A percentile compares a stretch with the other conserved stretches of the same genome.
phyloP scores from a whole-genome alignment of 1,140 invertebrate genomes.

The Zaprionus ghesquierei region DNA sequence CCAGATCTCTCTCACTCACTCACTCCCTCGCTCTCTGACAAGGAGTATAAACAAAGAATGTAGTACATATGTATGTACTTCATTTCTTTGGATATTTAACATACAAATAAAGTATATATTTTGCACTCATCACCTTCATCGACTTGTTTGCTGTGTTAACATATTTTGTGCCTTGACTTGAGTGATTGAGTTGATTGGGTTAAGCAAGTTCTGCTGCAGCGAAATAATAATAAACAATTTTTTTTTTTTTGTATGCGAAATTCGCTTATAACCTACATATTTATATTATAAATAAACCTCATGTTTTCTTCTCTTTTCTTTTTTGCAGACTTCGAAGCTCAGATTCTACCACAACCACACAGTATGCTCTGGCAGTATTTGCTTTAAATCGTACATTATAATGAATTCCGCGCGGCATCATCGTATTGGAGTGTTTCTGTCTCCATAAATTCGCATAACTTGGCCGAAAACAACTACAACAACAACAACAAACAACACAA shows the following conservation, averaged over 20 bases:
- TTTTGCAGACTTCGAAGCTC: constrained; percentile 45
- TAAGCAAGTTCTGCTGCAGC: constrained; percentile 13
- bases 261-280: no score
- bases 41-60: constrained; percentile 10
- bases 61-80: neutral
- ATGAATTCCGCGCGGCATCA: constrained; percentile 82
- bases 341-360: neutral
- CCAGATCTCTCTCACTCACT: neutral
- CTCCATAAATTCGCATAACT: constrained; percentile 70
- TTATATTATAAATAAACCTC: no score
- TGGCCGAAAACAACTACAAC: constrained; percentile 18
- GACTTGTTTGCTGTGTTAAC: constrained; percentile 18
- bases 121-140: constrained; percentile 25
- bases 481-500: constrained; percentile 19
- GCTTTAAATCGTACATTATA: constrained; percentile 69
- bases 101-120: neutral
- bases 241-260: no score
- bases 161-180: constrained; percentile 17
- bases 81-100: constrained; percentile 4
- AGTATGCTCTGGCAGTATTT: constrained; percentile 66
- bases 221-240: constrained; percentile 20
- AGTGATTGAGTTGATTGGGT: constrained; percentile 47
- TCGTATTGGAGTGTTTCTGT: constrained; percentile 83
- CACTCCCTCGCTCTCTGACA: no score
- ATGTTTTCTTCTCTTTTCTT: neutral